Conservation (phyloP, 2,888 invertebrate species). For the Yponomeuta sedellus region DNA sequence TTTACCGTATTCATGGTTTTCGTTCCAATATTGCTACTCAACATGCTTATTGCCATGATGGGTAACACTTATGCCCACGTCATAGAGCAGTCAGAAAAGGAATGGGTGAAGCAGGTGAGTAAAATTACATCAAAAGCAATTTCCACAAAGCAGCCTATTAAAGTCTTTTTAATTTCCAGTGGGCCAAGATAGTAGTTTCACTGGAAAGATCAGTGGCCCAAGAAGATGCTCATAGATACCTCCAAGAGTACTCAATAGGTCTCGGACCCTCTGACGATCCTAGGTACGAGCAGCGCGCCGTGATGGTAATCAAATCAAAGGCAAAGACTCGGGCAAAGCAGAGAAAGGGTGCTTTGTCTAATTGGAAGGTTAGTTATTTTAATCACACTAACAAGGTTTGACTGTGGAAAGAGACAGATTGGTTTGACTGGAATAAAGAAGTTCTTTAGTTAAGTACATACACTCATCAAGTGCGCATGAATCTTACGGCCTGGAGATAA, state of each 20-base stretch:
- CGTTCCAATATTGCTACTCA: slow-evolving; percentile 95
- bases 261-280: slow-evolving; percentile 90
- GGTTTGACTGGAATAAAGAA: too few relatives aligned
- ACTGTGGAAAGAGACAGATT: too few relatives aligned
- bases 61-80: slow-evolving; percentile 99
- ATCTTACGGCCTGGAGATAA: too few relatives aligned
- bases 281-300: slow-evolving; percentile 90
- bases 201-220: slow-evolving; percentile 95
- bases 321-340: slow-evolving; percentile 97
- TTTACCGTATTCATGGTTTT: slow-evolving; percentile 98
- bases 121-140: background rate
- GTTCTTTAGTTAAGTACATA: too few relatives aligned
- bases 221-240: slow-evolving; percentile 91
- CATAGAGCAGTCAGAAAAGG: slow-evolving; percentile 98
- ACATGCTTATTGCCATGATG: slow-evolving; percentile 99
- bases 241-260: slow-evolving; percentile 96
- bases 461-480: too few relatives aligned
- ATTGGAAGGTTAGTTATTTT: slow-evolving; percentile 90
- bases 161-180: slow-evolving; percentile 72
- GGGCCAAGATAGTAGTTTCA: slow-evolving; percentile 99
- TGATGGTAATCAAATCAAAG: slow-evolving; percentile 98
- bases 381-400: background rate
- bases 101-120: slow-evolving; percentile 94
- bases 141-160: background rate
- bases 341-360: slow-evolving; percentile 94